Conservation (phyloP, 1,140 invertebrate genomes). For the Agrilus planipennis region DNA sequence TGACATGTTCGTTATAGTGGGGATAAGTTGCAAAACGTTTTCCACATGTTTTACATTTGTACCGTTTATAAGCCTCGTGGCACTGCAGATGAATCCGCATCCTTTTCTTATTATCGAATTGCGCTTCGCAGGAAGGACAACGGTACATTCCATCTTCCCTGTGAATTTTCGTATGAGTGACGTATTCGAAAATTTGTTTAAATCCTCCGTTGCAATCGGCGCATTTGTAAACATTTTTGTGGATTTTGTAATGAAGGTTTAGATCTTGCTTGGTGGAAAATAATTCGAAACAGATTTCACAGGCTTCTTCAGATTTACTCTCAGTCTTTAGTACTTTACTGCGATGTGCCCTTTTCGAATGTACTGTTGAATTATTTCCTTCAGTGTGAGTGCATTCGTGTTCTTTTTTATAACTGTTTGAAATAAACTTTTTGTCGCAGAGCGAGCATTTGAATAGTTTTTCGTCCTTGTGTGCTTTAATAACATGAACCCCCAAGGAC, state of each 20-base stretch:
- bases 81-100: background rate
- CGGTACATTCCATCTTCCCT: background rate
- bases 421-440: too few relatives aligned
- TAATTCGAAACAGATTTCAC: constrained; percentile 11
- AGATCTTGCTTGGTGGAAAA: constrained; percentile 9
- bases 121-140: constrained; percentile 1
- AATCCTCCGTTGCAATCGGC: background rate
- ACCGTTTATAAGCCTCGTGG: background rate
- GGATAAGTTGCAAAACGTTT: background rate
- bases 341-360: too few relatives aligned
- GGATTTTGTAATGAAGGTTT: constrained; percentile 12
- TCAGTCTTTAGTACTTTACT: too few relatives aligned
- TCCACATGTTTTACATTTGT: too few relatives aligned
- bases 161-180: background rate
- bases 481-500: too few relatives aligned
- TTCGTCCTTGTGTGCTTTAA: too few relatives aligned
- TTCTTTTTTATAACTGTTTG: too few relatives aligned
- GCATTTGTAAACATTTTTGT: background rate
- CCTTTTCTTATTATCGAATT: background rate
- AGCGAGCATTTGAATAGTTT: too few relatives aligned
- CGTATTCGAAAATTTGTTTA: background rate
- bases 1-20: too few relatives aligned
- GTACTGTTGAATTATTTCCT: too few relatives aligned
- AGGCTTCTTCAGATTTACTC: constrained; percentile 10
- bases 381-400: too few relatives aligned